Conservation (phyloP, 2,797 vertebrate genomes). For the Xiphorhynchus erythropygius region DNA sequence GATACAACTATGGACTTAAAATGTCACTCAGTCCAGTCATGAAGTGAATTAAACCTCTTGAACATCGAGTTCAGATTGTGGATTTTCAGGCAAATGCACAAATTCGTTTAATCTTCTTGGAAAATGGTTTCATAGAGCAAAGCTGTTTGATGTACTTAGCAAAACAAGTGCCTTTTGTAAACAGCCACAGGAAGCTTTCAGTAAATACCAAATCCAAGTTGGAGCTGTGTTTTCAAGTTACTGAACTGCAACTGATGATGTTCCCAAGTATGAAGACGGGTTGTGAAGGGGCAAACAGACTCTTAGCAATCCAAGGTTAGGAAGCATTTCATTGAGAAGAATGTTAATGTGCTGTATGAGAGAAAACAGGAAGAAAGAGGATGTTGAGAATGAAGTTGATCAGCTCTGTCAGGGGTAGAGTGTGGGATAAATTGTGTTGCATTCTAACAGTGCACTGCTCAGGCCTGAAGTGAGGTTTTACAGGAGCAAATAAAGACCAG, state of each 20-base stretch:
- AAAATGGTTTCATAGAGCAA: conserved; percentile 24
- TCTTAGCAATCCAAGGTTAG: background rate
- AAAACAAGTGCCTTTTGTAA: conserved; percentile 64
- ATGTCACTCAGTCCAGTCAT: background rate
- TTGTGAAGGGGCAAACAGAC: background rate
- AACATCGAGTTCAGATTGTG: conserved; percentile 60
- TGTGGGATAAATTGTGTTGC: background rate
- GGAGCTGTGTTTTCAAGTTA: background rate
- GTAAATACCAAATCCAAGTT: conserved; percentile 77
- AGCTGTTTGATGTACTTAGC: conserved; percentile 74
- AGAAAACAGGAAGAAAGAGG: background rate
- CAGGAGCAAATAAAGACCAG: background rate
- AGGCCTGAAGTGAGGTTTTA: background rate
- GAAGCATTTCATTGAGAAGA: background rate
- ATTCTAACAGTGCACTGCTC: background rate
- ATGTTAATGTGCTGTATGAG: background rate
- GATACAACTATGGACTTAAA: background rate
- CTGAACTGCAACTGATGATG: background rate
- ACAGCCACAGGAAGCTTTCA: conserved; percentile 56
- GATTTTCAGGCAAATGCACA: conserved; percentile 66
- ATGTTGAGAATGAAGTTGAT: background rate
- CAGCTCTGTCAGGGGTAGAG: background rate
- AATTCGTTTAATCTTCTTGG: conserved; percentile 69
- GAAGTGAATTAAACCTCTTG: conserved; percentile 63
- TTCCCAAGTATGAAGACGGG: background rate